phyloP scores from a whole-genome alignment of 2,888 invertebrate genomes.

The Teleogryllus oceanicus region DNA sequence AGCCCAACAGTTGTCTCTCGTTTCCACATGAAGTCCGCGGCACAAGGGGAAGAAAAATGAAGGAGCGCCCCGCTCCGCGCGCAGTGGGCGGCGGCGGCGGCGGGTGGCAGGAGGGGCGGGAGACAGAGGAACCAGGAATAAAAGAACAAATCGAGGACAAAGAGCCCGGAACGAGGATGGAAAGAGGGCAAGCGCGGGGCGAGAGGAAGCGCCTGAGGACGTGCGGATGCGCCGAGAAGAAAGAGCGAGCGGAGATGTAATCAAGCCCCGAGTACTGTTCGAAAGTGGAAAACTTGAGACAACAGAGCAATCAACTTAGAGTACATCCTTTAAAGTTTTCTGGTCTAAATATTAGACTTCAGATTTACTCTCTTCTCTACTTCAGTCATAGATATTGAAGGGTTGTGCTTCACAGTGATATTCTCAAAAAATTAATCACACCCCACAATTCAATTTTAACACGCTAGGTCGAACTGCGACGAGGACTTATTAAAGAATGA shows the following conservation, averaged over 20 bases:
- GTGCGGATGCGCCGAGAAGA: not conserved
- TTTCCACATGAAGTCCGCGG: conserved; percentile 10
- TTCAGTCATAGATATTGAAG: not conserved
- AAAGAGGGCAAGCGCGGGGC: not conserved
- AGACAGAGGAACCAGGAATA: not conserved
- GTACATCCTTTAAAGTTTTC: conserved; percentile 18
- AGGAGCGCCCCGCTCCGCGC: not conserved
- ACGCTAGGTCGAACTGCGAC: not conserved
- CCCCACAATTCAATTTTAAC: not conserved
- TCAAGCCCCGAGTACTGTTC: not conserved
- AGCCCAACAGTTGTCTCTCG: conserved; percentile 6
- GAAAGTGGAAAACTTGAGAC: conserved; percentile 18
- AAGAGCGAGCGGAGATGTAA: not conserved
- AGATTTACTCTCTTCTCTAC: conserved; percentile 8
- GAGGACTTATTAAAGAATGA: too few species aligned
- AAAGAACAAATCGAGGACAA: not conserved
- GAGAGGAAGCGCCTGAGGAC: not conserved
- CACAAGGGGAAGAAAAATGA: conserved; percentile 18
- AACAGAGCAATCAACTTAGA: conserved; percentile 18
- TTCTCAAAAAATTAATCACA: not conserved
- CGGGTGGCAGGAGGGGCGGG: not conserved
- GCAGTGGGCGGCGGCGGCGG: not conserved
- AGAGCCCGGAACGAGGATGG: not conserved
- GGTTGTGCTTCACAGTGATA: not conserved
- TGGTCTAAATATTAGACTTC: conserved; percentile 9